Evolutionary conservation across 2,113 vertebrate species (phyloP), one percentile per base, ranked within the genome.

Genomic region (Salvelinus sp.): DNA sequence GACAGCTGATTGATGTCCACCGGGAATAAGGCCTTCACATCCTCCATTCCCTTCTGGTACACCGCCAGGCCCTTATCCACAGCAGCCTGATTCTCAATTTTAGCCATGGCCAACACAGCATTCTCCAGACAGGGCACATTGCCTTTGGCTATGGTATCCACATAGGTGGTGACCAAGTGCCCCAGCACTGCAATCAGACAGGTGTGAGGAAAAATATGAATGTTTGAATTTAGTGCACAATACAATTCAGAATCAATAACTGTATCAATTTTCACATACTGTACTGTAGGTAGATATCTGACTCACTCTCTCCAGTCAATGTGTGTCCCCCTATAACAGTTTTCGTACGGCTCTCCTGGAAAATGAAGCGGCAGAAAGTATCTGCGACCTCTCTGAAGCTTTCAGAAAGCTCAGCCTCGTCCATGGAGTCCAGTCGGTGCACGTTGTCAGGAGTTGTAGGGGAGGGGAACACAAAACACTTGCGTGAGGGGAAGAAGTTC

Each of bases 101-200:
- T 54, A 2, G 85, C 85, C 82, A 93, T 77, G 22, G 78, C 50
- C 28, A 81, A 14, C 27, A 92, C 85, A 4, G 85, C 18, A 0
- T 87, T 91, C 27, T 91, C 88, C 72, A 91, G 12, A 80, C 86
- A 87, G 0, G 90, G 91, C 23, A 93, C 73, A 0, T 70, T 2
- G 2, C 90, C 91, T 6, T 54, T 84, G 63, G 0, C 79, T 73
- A 93, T 93, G 12, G 90, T 86, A 1, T 76, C 72, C 4, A 90
- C 77, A 1, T 89, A 93, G n/a, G 64, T 85, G 72, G 60, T 14
- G 0, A 82, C 81, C 22, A 94, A 69, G 1, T 73, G 79, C 13
- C 86, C 76, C 2, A 94, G 77, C 75, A 77, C 92, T 93, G 76
- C 14, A 67, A 16, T 20, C 28, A 30, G 47, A 14, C 3, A 48